phyloP scores from a whole-genome alignment of 2,113 vertebrate species.

The Hippocampus barbouri region DNA sequence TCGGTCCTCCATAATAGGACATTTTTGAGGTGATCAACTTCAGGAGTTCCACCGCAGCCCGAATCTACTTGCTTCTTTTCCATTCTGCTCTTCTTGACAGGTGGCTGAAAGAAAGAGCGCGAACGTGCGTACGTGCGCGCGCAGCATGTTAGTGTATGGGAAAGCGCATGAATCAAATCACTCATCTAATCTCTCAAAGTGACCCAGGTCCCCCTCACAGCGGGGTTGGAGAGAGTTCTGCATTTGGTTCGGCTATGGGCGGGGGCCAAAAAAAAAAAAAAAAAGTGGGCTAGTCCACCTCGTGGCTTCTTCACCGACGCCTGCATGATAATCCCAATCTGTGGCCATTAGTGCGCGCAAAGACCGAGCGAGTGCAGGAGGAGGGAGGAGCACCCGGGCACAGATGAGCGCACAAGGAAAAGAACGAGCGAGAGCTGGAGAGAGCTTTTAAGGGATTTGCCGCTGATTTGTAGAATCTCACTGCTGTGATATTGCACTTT shows the following conservation, averaged over 20 bases:
- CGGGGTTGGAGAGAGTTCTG: slow-evolving; percentile 9
- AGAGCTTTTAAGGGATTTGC: slow-evolving; percentile 79
- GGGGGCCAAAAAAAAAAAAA: slow-evolving; percentile 21
- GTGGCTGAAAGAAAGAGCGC: slow-evolving; percentile 20
- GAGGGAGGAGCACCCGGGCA: slow-evolving; percentile 37
- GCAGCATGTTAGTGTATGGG: background rate
- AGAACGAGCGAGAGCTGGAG: slow-evolving; percentile 38
- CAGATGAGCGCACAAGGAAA: slow-evolving; percentile 39
- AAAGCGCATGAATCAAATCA: slow-evolving; percentile 48
- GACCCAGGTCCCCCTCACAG: slow-evolving; percentile 50
- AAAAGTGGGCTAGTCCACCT: slow-evolving; percentile 47
- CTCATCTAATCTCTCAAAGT: slow-evolving; percentile 64
- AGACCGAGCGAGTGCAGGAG: slow-evolving; percentile 35
- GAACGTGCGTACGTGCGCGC: background rate
- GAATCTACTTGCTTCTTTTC: slow-evolving; percentile 26
- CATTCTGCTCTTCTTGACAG: slow-evolving; percentile 30
- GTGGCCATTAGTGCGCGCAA: slow-evolving; percentile 66
- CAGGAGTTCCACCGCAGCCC: slow-evolving; percentile 28
- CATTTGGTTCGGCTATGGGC: slow-evolving; percentile 38
- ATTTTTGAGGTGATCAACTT: background rate
- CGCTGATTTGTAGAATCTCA: slow-evolving; percentile 73
- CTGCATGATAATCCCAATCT: slow-evolving; percentile 76
- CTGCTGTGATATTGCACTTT: slow-evolving; percentile 63
- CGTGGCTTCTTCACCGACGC: slow-evolving; percentile 67
- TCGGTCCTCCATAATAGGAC: too few relatives aligned